Base-by-base conservation (phyloP, 2,113 vertebrate genomes). In the Nerophis lumbriciformis region DNA sequence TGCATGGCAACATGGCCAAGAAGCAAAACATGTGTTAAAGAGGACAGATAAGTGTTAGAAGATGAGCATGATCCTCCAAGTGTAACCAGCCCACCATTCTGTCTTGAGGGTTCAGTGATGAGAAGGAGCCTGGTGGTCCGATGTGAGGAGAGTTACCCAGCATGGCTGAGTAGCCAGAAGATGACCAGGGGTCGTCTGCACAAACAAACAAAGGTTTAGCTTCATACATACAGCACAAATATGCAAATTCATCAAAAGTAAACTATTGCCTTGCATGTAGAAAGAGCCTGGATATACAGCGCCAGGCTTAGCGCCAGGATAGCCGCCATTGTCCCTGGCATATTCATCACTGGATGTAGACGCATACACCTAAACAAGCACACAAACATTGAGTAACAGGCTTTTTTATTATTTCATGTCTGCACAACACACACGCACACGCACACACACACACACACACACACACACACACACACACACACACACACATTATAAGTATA, bases 321-420 rank as follows among this genome's bases (percentile, higher is more conserved):
- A 98, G 77, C 93, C 87, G 45, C 89, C 83, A 7, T 91, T 69
- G 67, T 98, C 95, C 81, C 95, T 92, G 84, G 91, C 73, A 74
- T 94, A 99, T 81, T 98, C 95, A 0, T 98, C 96, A 74, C 94
- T 92, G 85, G 95, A 97, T 86, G 93, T 94, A 70, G 95, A 90
- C 14, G 94, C 93, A 80, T 98, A 98, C 67, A 99, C 97, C 97
- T 99, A 55, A 71, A 78, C 36, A 76, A 59, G 79, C 69, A 81
- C 11, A 16, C 48, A 69, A 13, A 55, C 5, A 48, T 39, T 45
- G 6, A 66, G 19, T n/a, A 61, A 53, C 1, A 53, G 13, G 15
- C 21, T 21, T 14, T 6, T 13, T 39, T 45, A 52, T 65, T 37
- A 50, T 37, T 38, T 48, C 2, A 52, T 66, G 16, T 51, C 16